phyloP scores from a whole-genome alignment of 2,797 vertebrate genomes.

The Sebastiscus tertius region DNA sequence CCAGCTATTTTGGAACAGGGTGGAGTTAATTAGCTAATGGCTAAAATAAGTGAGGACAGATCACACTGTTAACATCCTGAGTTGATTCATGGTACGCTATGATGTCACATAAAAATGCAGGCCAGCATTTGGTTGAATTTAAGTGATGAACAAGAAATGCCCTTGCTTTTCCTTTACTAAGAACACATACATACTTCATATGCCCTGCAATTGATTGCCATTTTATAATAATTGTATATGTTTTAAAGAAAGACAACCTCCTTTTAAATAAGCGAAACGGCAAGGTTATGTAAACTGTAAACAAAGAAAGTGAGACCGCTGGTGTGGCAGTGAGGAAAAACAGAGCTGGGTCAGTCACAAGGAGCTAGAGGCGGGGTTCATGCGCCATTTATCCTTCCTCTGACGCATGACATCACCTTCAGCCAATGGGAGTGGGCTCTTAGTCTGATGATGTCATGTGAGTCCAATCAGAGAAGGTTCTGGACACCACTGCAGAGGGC shows the following conservation, averaged over 20 bases:
- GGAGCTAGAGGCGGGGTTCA: constrained; percentile 58
- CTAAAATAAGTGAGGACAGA: constrained; percentile 33
- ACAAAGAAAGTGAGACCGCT: constrained; percentile 42
- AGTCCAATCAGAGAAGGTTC: constrained; percentile 72
- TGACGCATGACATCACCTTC: constrained; percentile 78
- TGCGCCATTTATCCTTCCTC: constrained; percentile 49
- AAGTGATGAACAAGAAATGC: neutral
- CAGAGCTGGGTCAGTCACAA: constrained; percentile 45
- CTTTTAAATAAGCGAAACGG: neutral
- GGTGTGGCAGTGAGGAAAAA: constrained; percentile 22
- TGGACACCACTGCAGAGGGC: constrained; percentile 67
- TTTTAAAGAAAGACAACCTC: neutral
- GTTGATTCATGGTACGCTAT: constrained; percentile 20
- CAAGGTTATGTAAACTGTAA: constrained; percentile 45
- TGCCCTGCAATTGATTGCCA: neutral
- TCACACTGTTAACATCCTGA: constrained; percentile 46
- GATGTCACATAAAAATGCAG: neutral
- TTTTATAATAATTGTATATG: neutral
- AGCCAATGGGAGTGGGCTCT: constrained; percentile 67
- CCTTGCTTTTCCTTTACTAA: neutral
- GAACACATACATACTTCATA: neutral
- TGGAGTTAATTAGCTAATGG: constrained; percentile 52
- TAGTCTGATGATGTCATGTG: constrained; percentile 82
- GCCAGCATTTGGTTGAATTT: neutral
- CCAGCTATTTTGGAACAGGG: constrained; percentile 39